Base-by-base conservation (phyloP, 2,113 vertebrate genomes). In the Spermophilus dauricus region DNA sequence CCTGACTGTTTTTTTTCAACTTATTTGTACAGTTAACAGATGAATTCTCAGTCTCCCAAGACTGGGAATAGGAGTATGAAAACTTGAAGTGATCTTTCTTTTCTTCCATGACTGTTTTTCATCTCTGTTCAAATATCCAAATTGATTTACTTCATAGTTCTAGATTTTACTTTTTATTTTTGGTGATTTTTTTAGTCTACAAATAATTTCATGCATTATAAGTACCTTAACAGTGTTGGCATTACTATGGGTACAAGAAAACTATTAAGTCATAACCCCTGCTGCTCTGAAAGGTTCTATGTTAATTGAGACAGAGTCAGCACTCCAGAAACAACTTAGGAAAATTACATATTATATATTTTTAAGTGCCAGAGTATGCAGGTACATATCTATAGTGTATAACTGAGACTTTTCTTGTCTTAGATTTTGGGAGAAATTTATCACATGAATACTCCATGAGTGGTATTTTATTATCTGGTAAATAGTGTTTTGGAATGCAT, bases 11-110 rank as follows among this genome's bases (percentile, higher is more conserved):
- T 45, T 45, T 45, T 93, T 92, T 91, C 39, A 93, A 58, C 24
- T 94, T 77, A 72, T 78, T 94, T 95, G 72, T 97, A 88, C 82
- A 93, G 97, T 96, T 93, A 97, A 96, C 96, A 96, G 91, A 98
- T 96, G 96, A 97, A 93, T 94, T 97, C 53, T 94, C 7, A 81
- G 95, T 97, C 93, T 92, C 96, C 17, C 86, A 95, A 90, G 96
- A 83, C 39, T 56, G 30, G 89, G 86, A 95, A 96, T 96, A 96
- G 80, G 76, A 94, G 58, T 28, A 61, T 96, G 91, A 96, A 94
- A 80, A 87, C 58, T 87, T 92, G 72, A 96, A 97, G 39, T 85
- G 67, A 93, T 95, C 53, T 73, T 91, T 95, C 87, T 96, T 96
- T 96, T 85, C 13, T 87, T 94, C 87, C 58, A 88, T 8, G 39